Base-by-base conservation (phyloP, 2,797 vertebrate genomes). In the Sphenodon punctatus region DNA sequence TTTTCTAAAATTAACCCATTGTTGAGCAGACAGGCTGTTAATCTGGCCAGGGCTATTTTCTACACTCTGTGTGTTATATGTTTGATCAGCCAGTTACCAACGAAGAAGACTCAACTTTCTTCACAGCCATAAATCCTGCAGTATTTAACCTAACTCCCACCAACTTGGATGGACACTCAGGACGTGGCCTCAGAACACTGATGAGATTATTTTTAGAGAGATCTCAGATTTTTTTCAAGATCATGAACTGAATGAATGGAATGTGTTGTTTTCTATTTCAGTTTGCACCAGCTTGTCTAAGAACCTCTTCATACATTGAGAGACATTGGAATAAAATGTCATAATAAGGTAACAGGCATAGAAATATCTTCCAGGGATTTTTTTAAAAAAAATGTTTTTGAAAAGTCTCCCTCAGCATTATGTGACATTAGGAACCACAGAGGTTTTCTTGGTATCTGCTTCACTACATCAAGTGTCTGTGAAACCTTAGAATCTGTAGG, bases 361-460 rank as follows among this genome's bases (percentile, higher is more conserved):
- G 60, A 82, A 69, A 7, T 12, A 20, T 75, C 85, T 75, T 80
- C 60, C 23, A 85, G 82, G 32, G 2, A 30, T 70, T 32, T 56
- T 53, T 34, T 80, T 74, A 51, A 70, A 82, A 87, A 75, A 64
- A 80, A 69, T 45, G 9, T 45, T 3, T 45, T 20, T 38, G 63
- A 81, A n/a, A n/a, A n/a, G n/a, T n/a, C n/a, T 48, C 16, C 30
- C 64, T 75, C 79, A 27, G 49, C 49, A 51, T n/a, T 56, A 32
- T 34, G 34, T 56, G 58, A 43, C 67, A 22, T 42, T 70, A 81
- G 25, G 85, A 63, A 30, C 78, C 48, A 55, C 86, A 68, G 83
- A 85, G 78, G 83, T 89, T 88, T 82, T 89, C 87, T 69, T 90
- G 60, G 66, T 81, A 75, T 79, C 77, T 88, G 82, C 84, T 68